Evolutionary conservation across 2,797 vertebrate genomes (phyloP), one percentile per base, ranked within the genome.

Genomic region (Bradypodion pumilum): DNA sequence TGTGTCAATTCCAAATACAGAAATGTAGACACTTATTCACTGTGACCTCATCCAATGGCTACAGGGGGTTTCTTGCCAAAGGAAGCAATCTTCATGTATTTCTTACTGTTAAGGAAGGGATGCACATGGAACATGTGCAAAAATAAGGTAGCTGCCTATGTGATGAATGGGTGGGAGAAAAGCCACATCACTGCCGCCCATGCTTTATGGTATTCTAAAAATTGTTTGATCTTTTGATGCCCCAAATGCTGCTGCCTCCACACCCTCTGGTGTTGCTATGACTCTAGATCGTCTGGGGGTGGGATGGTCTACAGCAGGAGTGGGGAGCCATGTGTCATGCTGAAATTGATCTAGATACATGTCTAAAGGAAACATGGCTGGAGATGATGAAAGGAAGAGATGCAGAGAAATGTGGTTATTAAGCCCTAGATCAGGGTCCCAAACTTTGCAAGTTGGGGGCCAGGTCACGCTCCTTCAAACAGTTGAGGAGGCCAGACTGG

Each of bases 141-240:
- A 85, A 86, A 89, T 79, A 81, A 90, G 91, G 89, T 86, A 92
- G 86, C 86, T 93, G 91, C 86, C 86, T 91, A 92, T 89, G 88
- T 92, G 91, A 92, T 91, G 90, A 88, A 88, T 91, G 46, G 92
- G 92, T 94, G 92, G 92, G 93, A 92, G 92, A 94, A 89, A 80
- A 94, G 89, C 92, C 87, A 86, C 89, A 91, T 90, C 91, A 89
- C 90, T 37, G 83, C 91, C 89, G 88, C 92, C 92, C 92, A 92
- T 91, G 93, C 91, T 89, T 94, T 93, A 13, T 40, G 88, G 91
- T 90, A 60, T 90, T 93, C 94, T 92, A 93, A 94, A 94, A 94
- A 91, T 90, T 92, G 92, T 88, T 89, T 87, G 85, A 68, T 76
- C 78, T 93, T 90, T 91, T 93, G 91, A 80, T 93, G 90, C 93